Conservation (phyloP, 2,113 vertebrate genomes). For the Anthoscopus minutus region DNA sequence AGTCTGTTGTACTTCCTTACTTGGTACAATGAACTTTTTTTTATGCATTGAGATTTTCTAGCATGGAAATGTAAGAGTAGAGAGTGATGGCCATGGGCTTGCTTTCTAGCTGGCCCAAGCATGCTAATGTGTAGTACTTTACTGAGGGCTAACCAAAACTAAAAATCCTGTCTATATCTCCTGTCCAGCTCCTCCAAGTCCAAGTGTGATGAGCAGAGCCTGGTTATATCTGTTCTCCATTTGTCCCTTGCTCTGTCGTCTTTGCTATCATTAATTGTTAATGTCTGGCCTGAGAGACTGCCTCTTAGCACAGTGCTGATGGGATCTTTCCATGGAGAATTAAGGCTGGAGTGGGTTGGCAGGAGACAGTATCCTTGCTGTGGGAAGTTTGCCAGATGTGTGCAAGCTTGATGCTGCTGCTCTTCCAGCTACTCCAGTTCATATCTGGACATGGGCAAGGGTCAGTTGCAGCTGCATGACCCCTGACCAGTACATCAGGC, state of each 20-base stretch:
- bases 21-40: neutral
- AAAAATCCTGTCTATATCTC: neutral
- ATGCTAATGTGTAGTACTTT: neutral
- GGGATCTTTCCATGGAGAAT: conserved; percentile 4
- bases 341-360: conserved; percentile 19
- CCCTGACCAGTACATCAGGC: neutral
- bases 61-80: neutral
- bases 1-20: neutral
- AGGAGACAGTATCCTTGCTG: neutral
- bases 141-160: neutral
- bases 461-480: neutral
- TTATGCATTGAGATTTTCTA: neutral
- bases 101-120: neutral
- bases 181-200: neutral
- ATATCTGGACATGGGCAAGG: neutral
- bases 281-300: neutral
- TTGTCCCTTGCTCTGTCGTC: neutral
- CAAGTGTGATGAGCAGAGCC: neutral
- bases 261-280: neutral
- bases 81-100: neutral
- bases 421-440: neutral
- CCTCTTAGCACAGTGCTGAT: neutral
- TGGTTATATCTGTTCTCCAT: neutral
- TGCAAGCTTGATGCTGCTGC: neutral
- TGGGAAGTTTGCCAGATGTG: neutral